Conservation (phyloP, 1,140 invertebrate genomes). For the Chionoecetes opilio region DNA sequence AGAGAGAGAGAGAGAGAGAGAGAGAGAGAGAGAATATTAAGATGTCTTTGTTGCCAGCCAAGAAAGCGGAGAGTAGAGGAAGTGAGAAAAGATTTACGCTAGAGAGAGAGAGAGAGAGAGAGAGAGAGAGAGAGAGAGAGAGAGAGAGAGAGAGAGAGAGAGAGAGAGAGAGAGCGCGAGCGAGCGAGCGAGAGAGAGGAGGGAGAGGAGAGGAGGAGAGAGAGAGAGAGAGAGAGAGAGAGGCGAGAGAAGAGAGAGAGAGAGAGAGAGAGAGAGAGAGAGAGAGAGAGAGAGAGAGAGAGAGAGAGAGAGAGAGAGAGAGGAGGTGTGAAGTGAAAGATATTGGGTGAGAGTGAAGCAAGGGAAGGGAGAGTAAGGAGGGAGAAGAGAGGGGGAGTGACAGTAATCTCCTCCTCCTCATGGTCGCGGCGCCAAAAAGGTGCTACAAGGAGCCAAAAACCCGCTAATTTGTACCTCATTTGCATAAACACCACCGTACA, state of each 20-base stretch:
- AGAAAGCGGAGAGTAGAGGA: too few species aligned
- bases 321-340: background rate
- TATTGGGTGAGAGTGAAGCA: background rate
- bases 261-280: too few species aligned
- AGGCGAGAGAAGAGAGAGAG: background rate
- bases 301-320: background rate
- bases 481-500: too few species aligned
- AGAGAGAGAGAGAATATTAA: background rate
- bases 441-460: too few species aligned
- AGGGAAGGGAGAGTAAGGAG: background rate
- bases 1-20: constrained; percentile 47
- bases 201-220: background rate
- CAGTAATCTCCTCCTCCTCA: too few species aligned
- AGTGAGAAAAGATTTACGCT: too few species aligned
- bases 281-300: background rate
- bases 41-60: too few species aligned
- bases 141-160: background rate
- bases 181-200: background rate
- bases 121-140: too few species aligned
- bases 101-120: too few species aligned
- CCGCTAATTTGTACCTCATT: too few species aligned
- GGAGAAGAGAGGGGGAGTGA: background rate
- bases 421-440: too few species aligned
- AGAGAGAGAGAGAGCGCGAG: background rate
- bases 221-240: background rate